These are phyloP conservation scores for Sinocyclocheilus anophthalmus DNA, from an alignment of 2,113 vertebrate species.

Conservation along the genomic window DNA sequence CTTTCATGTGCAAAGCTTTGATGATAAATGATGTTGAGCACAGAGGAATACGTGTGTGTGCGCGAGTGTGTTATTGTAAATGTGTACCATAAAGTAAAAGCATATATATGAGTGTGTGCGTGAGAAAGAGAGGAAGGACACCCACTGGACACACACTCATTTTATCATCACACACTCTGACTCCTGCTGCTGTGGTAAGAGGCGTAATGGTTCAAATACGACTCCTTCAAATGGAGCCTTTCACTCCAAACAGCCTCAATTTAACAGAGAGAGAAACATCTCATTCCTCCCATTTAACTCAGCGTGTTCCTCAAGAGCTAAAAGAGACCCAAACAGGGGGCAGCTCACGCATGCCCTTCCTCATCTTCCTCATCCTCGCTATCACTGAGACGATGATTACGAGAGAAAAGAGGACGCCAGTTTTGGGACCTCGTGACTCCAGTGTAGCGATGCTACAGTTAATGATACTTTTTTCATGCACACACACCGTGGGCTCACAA, in stretches of 20 bases:
- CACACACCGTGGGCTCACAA: constrained; percentile 7
- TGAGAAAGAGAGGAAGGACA: constrained; percentile 56
- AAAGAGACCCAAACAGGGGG: constrained; percentile 52
- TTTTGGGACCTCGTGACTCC: constrained; percentile 39
- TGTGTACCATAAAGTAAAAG: not conserved
- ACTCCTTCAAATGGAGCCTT: constrained; percentile 64
- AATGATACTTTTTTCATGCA: constrained; percentile 31
- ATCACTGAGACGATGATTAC: constrained; percentile 6
- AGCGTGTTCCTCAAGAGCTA: constrained; percentile 47
- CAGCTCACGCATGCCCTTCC: constrained; percentile 56
- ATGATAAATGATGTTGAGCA: constrained; percentile 32
- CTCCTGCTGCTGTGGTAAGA: constrained; percentile 72
- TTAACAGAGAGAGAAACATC: constrained; percentile 60
- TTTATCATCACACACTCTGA: constrained; percentile 69
- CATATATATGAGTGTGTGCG: not conserved
- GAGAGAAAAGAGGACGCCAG: constrained; percentile 41
- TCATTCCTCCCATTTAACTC: constrained; percentile 53
- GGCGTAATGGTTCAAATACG: constrained; percentile 71
- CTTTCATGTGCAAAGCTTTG: constrained; percentile 35
- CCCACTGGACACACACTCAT: constrained; percentile 64
- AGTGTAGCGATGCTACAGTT: constrained; percentile 37
- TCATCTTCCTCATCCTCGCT: constrained; percentile 41
- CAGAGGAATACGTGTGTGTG: constrained; percentile 23
- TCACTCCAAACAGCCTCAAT: constrained; percentile 67
- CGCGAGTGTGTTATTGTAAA: constrained; percentile 29